Conservation (phyloP, 2,113 vertebrate genomes). For the Actenoides lindsayi region DNA sequence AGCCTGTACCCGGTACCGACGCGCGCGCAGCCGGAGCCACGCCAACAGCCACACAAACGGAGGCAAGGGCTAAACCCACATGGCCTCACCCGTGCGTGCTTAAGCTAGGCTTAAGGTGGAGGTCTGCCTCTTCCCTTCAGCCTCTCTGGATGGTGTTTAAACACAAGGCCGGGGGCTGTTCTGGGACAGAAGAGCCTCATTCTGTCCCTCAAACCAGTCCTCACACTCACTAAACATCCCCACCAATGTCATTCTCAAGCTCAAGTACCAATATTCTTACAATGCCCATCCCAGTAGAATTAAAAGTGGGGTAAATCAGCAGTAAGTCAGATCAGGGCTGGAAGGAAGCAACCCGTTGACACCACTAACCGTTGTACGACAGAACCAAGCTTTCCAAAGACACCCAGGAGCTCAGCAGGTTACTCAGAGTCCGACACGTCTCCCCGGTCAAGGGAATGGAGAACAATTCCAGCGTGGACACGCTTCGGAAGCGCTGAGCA, state of each 20-base stretch:
- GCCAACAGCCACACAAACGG: rapidly evolving
- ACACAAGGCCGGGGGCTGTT: neutral
- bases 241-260: neutral
- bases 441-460: slow-evolving; percentile 77
- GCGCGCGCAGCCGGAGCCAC: neutral
- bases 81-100: rapidly evolving
- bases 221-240: neutral
- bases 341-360: neutral
- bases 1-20: neutral
- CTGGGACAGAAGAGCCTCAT: neutral
- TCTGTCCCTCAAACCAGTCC: neutral
- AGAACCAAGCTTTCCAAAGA: slow-evolving; percentile 82
- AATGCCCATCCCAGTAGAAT: neutral
- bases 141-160: rapidly evolving
- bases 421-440: slow-evolving; percentile 75
- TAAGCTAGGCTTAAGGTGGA: neutral
- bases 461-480: slow-evolving; percentile 78
- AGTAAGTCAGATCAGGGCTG: neutral
- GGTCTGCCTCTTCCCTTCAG: neutral
- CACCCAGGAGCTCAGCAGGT: slow-evolving; percentile 81
- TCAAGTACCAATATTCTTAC: neutral
- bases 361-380: slow-evolving; percentile 80
- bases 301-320: neutral
- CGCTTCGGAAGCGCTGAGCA: slow-evolving; percentile 71
- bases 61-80: neutral